phyloP scores from a whole-genome alignment of 2,888 invertebrate species.

The Stomorhina lunata region DNA sequence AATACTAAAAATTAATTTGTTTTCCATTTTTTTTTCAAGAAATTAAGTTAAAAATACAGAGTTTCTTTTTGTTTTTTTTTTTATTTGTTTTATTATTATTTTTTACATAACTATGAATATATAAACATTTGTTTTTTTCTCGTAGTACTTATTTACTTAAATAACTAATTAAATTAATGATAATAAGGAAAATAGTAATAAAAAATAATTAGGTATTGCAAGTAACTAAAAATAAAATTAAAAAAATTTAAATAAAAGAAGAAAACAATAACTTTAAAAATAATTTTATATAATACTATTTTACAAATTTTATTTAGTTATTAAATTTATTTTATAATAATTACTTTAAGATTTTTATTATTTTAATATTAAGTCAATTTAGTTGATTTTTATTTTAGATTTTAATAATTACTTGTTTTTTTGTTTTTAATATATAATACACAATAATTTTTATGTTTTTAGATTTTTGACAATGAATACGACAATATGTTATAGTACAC shows the following conservation, averaged over 20 bases:
- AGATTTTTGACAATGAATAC: slow-evolving; percentile 32
- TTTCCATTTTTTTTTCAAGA: slow-evolving; percentile 69
- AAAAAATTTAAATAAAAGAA: not conserved
- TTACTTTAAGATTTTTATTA: slow-evolving; percentile 32
- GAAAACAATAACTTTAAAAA: slow-evolving; percentile 44
- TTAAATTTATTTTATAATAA: slow-evolving; percentile 39
- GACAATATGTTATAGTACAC: slow-evolving; percentile 51
- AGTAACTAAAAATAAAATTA: slow-evolving; percentile 48
- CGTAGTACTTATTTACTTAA: slow-evolving; percentile 51
- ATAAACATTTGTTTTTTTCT: slow-evolving; percentile 56
- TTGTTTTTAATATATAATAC: slow-evolving; percentile 14
- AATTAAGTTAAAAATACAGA: slow-evolving; percentile 64
- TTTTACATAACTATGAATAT: slow-evolving; percentile 68
- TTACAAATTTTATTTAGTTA: slow-evolving; percentile 50
- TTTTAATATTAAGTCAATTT: slow-evolving; percentile 26
- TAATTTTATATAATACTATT: slow-evolving; percentile 56
- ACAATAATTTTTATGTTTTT: not conserved
- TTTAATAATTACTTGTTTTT: not conserved
- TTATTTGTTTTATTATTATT: slow-evolving; percentile 58
- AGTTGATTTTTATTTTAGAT: slow-evolving; percentile 8
- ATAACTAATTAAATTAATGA: slow-evolving; percentile 62
- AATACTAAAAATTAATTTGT: slow-evolving; percentile 73
- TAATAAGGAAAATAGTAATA: slow-evolving; percentile 12
- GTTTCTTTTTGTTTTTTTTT: slow-evolving; percentile 57
- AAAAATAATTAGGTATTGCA: slow-evolving; percentile 47